Conservation (phyloP, 2,888 invertebrate species). For the Metopia argyrocephala region DNA sequence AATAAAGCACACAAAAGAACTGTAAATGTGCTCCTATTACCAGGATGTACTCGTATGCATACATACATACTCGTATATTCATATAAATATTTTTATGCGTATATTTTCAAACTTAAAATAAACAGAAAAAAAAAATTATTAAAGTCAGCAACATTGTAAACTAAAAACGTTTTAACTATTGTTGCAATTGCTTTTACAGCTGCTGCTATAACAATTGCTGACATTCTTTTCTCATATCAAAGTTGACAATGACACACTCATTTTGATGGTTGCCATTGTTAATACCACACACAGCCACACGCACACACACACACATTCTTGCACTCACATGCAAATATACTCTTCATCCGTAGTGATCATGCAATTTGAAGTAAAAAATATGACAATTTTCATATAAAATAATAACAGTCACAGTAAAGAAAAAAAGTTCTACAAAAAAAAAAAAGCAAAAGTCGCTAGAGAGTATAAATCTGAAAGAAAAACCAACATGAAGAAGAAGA, state of each 20-base stretch:
- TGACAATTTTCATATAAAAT: conserved; percentile 44
- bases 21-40: conserved; percentile 25
- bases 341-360: not conserved
- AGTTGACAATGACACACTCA: conserved; percentile 61
- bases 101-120: not conserved
- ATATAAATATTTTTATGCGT: not conserved
- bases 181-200: conserved; percentile 15
- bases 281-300: not conserved
- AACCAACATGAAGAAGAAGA: not conserved
- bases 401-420: not conserved
- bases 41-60: not conserved
- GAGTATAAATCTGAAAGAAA: conserved; percentile 9
- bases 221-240: conserved; percentile 54
- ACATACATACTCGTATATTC: conserved; percentile 20
- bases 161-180: conserved; percentile 49
- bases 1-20: conserved; percentile 3
- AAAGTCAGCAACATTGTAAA: conserved; percentile 59
- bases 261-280: conserved; percentile 57
- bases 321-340: not conserved
- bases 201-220: no score
- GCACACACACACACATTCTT: not conserved
- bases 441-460: conserved; percentile 10
- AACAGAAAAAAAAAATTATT: conserved; percentile 35
- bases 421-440: not conserved
- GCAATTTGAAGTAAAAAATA: conserved; percentile 24